Conservation (phyloP, 1,140 invertebrate genomes). For the Danaus melanippus region DNA sequence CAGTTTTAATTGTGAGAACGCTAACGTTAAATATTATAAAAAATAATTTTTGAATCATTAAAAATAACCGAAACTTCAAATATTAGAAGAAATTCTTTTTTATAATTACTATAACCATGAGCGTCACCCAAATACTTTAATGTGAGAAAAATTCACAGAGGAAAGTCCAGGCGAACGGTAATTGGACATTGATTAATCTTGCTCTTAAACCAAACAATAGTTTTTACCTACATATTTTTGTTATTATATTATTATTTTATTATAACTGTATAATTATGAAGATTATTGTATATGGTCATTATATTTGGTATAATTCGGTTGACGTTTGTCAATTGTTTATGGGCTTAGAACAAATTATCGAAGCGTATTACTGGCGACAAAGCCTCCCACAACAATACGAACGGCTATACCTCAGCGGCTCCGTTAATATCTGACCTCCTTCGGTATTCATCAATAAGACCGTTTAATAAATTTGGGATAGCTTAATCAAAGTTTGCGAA, state of each 20-base stretch:
- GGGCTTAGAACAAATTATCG: constrained; percentile 22
- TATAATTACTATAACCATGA: constrained; percentile 44
- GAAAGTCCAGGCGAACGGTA: constrained; percentile 23
- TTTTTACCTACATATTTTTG: not conserved
- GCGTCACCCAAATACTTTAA: constrained; percentile 31
- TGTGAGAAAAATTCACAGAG: constrained; percentile 46
- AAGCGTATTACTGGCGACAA: constrained; percentile 30
- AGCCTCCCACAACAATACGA: constrained; percentile 22
- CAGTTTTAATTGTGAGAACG: constrained; percentile 46
- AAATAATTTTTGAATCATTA: constrained; percentile 49
- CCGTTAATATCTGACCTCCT: constrained; percentile 37
- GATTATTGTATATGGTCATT: too few relatives aligned
- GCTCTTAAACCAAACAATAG: constrained; percentile 20
- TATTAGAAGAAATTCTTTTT: constrained; percentile 43
- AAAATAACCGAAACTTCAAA: constrained; percentile 37
- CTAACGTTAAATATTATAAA: constrained; percentile 38
- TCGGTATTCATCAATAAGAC: constrained; percentile 30
- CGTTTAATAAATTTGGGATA: constrained; percentile 34
- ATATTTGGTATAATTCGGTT: too few relatives aligned
- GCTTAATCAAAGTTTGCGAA: constrained; percentile 26
- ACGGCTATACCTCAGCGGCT: constrained; percentile 23
- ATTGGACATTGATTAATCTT: constrained; percentile 40
- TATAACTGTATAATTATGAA: too few relatives aligned
- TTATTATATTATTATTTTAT: too few relatives aligned
- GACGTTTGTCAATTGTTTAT: constrained; percentile 3